Evolutionary conservation across 2,888 invertebrate genomes (phyloP).

Genomic region (Rosalia funebris): DNA sequence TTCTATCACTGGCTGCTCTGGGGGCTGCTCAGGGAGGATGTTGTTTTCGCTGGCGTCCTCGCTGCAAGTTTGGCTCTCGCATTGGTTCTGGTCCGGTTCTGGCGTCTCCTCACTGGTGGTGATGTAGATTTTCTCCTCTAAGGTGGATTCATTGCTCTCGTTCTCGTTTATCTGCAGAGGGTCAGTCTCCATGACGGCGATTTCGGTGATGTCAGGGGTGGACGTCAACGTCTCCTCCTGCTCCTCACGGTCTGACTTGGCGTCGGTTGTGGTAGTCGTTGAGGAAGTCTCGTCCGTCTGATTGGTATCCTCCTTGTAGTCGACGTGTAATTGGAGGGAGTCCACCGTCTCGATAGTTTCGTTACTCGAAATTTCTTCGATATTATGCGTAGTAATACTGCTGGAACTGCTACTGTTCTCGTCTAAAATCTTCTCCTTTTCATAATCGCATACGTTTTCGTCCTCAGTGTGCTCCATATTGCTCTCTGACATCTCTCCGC

Average conservation of each 20-base stretch:
- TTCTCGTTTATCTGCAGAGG: conserved; percentile 39
- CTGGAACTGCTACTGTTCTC: conserved; percentile 50
- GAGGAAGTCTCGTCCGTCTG: conserved; percentile 48
- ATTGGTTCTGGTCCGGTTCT: conserved; percentile 20
- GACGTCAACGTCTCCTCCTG: conserved; percentile 47
- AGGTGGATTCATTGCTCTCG: conserved; percentile 29
- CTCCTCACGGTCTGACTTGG: conserved; percentile 39
- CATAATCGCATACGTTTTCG: conserved; percentile 41
- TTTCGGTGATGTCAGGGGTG: conserved; percentile 45
- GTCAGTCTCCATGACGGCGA: conserved; percentile 42
- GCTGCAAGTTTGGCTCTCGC: conserved; percentile 21
- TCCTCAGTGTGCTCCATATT: conserved; percentile 37
- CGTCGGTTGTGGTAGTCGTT: conserved; percentile 48
- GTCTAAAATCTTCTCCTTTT: conserved; percentile 44
- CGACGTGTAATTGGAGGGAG: conserved; percentile 49
- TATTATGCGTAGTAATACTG: conserved; percentile 42
- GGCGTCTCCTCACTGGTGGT: conserved; percentile 29
- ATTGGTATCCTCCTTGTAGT: conserved; percentile 44
- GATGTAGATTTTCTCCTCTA: conserved; percentile 31
- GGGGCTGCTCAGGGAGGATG: conserved; percentile 15
- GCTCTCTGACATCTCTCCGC: conserved; percentile 44
- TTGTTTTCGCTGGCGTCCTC: conserved; percentile 18
- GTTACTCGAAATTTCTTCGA: conserved; percentile 48
- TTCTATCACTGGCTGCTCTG: conserved; percentile 29
- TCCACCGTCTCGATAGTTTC: conserved; percentile 52